Percentiles rank a stretch among this genome's conserved stretches.
Evolutionary conservation across 2,113 vertebrate species (phyloP).

Genomic region (Ardeotis arabs): DNA sequence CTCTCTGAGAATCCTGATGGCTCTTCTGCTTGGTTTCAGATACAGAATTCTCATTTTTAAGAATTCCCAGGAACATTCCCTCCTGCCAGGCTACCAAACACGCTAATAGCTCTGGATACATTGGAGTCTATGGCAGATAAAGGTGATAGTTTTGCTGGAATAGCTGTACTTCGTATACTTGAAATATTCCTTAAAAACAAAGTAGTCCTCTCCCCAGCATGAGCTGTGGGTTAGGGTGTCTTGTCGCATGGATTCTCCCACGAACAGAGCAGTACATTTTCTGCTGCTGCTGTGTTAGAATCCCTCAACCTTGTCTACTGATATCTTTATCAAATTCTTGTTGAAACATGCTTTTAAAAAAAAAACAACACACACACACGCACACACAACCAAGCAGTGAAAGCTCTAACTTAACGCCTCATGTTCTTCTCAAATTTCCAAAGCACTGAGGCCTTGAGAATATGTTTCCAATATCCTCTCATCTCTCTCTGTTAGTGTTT

Average conservation of each 20-base stretch:
- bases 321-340: conserved; percentile 74
- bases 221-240: neutral
- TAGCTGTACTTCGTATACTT: neutral
- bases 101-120: neutral
- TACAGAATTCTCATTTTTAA: neutral
- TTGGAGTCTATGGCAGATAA: neutral
- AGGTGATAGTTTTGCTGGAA: neutral
- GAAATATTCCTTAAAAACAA: neutral
- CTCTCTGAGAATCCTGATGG: neutral
- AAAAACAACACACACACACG: neutral
- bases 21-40: neutral
- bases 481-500: conserved; percentile 87
- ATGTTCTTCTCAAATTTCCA: conserved; percentile 76
- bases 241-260: neutral
- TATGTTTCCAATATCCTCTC: conserved; percentile 95
- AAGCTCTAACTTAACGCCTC: conserved; percentile 75
- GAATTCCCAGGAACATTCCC: neutral
- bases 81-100: neutral
- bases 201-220: neutral
- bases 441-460: conserved; percentile 80
- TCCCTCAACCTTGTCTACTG: neutral
- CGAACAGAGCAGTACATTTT: neutral
- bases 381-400: conserved; percentile 50
- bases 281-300: neutral
- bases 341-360: conserved; percentile 22